phyloP scores from a whole-genome alignment of 2,113 vertebrate species.

The Brachyistius frenatus region DNA sequence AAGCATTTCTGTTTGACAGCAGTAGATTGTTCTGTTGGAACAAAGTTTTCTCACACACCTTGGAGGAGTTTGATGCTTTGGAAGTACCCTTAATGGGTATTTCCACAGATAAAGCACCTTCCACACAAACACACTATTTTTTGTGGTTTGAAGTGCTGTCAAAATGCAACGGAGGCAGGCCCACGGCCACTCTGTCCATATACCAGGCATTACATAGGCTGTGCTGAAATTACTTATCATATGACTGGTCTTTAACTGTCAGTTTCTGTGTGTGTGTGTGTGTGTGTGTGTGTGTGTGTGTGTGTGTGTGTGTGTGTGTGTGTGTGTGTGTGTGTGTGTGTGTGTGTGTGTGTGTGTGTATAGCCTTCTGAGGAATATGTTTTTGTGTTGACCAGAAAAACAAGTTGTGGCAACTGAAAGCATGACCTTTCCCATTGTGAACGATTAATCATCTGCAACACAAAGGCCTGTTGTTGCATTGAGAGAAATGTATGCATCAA shows the following conservation, averaged over 20 bases:
- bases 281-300: no score
- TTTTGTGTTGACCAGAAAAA: conserved; percentile 1
- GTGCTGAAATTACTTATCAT: background rate
- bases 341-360: no score
- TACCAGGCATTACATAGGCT: background rate
- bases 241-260: conserved; percentile 9
- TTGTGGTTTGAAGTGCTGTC: background rate
- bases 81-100: conserved; percentile 56
- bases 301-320: no score
- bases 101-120: conserved; percentile 47
- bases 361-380: background rate
- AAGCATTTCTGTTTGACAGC: no score
- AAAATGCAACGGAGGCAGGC: background rate
- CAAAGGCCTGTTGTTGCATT: background rate
- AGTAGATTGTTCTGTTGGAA: no score
- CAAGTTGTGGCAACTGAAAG: background rate
- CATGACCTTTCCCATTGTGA: no score
- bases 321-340: no score
- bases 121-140: conserved; percentile 16
- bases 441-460: no score
- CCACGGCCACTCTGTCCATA: background rate
- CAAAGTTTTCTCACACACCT: background rate
- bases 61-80: background rate
- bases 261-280: background rate
- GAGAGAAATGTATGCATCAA: conserved; percentile 3